Conservation (phyloP, 1,140 invertebrate species). For the Muscidifurax raptorellus region DNA sequence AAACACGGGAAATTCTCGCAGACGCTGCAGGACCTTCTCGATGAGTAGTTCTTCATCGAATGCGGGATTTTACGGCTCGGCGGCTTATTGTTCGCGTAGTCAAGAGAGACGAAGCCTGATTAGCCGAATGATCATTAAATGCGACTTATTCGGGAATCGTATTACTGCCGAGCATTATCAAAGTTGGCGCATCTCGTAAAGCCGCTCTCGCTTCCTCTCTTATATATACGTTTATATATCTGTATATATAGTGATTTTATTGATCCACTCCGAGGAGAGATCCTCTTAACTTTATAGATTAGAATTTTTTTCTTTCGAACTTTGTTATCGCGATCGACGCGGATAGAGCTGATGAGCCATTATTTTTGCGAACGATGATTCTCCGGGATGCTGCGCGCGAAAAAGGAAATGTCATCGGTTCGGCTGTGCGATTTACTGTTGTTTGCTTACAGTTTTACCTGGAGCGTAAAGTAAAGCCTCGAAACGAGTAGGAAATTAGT, state of each 20-base stretch:
- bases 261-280: background rate
- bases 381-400: background rate
- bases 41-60: conserved; percentile 1
- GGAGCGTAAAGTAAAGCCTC: background rate
- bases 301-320: conserved; percentile 4
- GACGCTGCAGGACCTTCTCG: conserved; percentile 12
- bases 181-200: conserved; percentile 17
- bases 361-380: background rate
- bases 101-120: conserved; percentile 47
- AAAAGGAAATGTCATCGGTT: background rate
- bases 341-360: no score
- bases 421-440: background rate
- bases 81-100: conserved; percentile 34
- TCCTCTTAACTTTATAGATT: conserved; percentile 37
- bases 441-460: background rate
- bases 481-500: background rate
- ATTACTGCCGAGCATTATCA: conserved; percentile 32
- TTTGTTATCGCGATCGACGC: background rate
- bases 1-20: conserved; percentile 10
- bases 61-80: conserved; percentile 39
- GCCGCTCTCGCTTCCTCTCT: background rate
- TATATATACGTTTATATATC: background rate
- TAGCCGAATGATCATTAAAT: conserved; percentile 54
- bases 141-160: conserved; percentile 42
- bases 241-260: conserved; percentile 8